A percentile compares a stretch with the other conserved stretches of the same genome.
phyloP scores from a whole-genome alignment of 2,797 vertebrate genomes.

The Todus mexicanus region DNA sequence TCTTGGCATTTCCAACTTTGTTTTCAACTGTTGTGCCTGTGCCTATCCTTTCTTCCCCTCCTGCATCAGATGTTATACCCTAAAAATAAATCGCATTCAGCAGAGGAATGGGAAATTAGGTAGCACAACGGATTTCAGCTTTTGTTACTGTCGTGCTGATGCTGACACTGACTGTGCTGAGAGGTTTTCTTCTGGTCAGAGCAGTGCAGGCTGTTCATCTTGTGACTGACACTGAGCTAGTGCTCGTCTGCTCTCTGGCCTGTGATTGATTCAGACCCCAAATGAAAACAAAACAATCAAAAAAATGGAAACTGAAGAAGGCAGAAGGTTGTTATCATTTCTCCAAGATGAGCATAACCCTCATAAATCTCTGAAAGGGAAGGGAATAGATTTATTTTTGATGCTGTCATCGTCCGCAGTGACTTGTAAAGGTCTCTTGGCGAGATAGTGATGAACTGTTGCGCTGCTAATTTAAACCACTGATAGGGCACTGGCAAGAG shows the following conservation, averaged over 20 bases:
- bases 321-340: neutral
- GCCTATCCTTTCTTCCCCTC: neutral
- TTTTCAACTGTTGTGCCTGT: neutral
- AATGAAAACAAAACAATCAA: neutral
- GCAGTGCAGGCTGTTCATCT: neutral
- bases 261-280: neutral
- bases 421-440: neutral
- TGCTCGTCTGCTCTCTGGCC: neutral
- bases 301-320: neutral
- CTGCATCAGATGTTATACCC: neutral
- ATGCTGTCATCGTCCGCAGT: accelerated
- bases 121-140: neutral
- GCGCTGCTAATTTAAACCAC: neutral
- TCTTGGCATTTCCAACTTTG: neutral
- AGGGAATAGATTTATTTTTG: neutral
- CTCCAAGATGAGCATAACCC: neutral
- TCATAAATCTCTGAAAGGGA: neutral
- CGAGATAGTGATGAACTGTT: neutral
- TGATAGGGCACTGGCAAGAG: neutral
- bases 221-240: neutral
- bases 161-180: neutral
- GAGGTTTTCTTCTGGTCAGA: neutral
- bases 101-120: neutral
- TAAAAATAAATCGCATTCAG: neutral
- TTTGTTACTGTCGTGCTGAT: accelerated